phyloP scores from a whole-genome alignment of 2,797 vertebrate species.

The Etheostoma perlongum region DNA sequence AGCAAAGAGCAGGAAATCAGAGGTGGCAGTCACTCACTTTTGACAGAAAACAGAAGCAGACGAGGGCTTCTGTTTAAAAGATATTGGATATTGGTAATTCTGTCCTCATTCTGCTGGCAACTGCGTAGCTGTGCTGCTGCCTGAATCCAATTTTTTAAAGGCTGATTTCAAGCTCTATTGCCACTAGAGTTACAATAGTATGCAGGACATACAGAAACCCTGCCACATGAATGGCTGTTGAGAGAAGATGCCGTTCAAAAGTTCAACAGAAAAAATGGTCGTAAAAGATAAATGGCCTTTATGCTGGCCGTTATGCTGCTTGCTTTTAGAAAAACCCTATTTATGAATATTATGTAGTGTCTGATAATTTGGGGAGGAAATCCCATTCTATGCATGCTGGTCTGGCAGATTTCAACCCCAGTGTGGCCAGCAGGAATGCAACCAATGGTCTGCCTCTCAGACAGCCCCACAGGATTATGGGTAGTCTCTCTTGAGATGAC shows the following conservation, averaged over 20 bases:
- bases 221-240: constrained; percentile 22
- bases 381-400: constrained; percentile 47
- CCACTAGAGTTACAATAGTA: constrained; percentile 34
- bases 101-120: constrained; percentile 61
- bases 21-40: constrained; percentile 56
- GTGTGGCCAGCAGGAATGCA: constrained; percentile 54
- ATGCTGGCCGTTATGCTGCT: constrained; percentile 7
- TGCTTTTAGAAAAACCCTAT: constrained; percentile 44
- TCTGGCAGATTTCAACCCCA: constrained; percentile 57
- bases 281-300: constrained; percentile 30
- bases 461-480: constrained; percentile 54
- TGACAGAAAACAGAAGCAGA: constrained; percentile 71
- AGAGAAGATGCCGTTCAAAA: constrained; percentile 28
- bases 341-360: constrained; percentile 45
- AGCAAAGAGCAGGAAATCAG: constrained; percentile 47
- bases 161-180: constrained; percentile 55
- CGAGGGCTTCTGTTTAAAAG: constrained; percentile 72
- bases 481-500: constrained; percentile 55
- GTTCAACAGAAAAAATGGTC: constrained; percentile 12
- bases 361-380: constrained; percentile 55
- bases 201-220: constrained; percentile 36
- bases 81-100: constrained; percentile 74
- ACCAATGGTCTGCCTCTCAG: constrained; percentile 47
- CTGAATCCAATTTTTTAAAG: constrained; percentile 73
- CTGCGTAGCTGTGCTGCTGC: constrained; percentile 34